These are phyloP conservation scores for Drosophila infuscata DNA, from an alignment of 2,888 invertebrate genomes.

Conservation along the genomic window DNA sequence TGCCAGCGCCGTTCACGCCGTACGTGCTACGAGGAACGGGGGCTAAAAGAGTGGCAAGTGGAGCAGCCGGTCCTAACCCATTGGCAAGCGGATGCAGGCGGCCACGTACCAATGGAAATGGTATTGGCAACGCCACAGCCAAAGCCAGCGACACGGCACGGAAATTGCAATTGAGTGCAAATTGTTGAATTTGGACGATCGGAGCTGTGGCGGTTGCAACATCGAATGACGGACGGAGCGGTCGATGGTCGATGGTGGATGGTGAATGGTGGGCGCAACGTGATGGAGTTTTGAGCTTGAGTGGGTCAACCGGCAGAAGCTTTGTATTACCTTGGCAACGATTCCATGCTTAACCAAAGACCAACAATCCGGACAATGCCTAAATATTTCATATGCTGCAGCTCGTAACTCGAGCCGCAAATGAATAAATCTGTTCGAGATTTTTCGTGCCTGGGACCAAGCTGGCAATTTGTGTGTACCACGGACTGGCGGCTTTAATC, in stretches of 20 bases:
- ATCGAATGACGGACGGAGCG: not conserved
- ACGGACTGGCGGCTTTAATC: conserved; percentile 36
- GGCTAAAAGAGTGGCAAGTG: not conserved
- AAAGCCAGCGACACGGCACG: conserved; percentile 52
- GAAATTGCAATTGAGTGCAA: conserved; percentile 78
- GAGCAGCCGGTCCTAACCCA: conserved; percentile 13
- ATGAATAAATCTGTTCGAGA: conserved; percentile 65
- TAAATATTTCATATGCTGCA: conserved; percentile 67
- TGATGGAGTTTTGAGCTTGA: conserved; percentile 18
- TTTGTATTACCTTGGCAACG: conserved; percentile 20
- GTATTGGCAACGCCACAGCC: conserved; percentile 45
- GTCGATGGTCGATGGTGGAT: no score
- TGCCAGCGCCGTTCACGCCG: conserved; percentile 33
- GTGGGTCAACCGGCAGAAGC: conserved; percentile 30
- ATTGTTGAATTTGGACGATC: conserved; percentile 48
- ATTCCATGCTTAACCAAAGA: conserved; percentile 4
- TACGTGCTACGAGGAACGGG: conserved; percentile 36
- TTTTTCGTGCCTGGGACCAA: conserved; percentile 44
- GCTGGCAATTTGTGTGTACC: conserved; percentile 26
- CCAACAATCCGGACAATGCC: conserved; percentile 24
- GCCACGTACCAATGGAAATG: conserved; percentile 71
- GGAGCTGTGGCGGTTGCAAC: conserved; percentile 2
- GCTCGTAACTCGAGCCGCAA: conserved; percentile 50
- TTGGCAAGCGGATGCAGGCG: conserved; percentile 42
- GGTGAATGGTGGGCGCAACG: not conserved